Evolutionary conservation across 2,888 invertebrate species (phyloP), one percentile per base, ranked within the genome.

Genomic region (Eupithecia tripunctaria): DNA sequence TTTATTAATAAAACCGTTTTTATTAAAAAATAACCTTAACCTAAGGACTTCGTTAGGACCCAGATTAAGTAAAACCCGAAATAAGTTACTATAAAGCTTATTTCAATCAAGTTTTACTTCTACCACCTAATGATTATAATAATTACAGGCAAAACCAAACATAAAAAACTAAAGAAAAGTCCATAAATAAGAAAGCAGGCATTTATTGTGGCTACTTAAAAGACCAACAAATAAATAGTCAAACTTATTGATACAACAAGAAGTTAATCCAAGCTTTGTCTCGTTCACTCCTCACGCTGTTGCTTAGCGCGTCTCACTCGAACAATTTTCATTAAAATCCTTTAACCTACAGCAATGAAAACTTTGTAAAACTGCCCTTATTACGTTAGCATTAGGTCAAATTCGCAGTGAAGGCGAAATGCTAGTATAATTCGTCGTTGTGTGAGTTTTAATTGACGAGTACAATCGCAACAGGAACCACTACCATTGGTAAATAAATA

Each of bases 391-490:
- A 15, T 80, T 84, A 78, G 76, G 84, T 79, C 67, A 32, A 47
- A 69, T 82, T 83, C 75, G 6, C 73, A 65, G 62, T 80, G 72
- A 62, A 38, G 15, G 38, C 14, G 32, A 70, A 32, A 38, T 74
- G 15, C 38, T 76, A 65, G 60, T 73, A 71, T 69, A 70, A 56
- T 74, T 73, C 78, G 75, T 84, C 68, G 66, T 76, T 85, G 90
- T 91, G 88, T 89, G 88, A 38, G 89, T 87, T 87, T 88, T 88
- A 88, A 92, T 92, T 90, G 87, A 90, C 89, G 76, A 81, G 79
- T 82, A 87, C 85, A 85, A 79, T 81, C 82, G 81, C 80, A 85
- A 74, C 68, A 63, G 59, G 62, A 29, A 62, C 74, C 76, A 59
- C 76, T 82, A 83, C 81, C 67, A 79, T 69, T 38, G 67, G 36